These are phyloP conservation scores for Myotis planiceps DNA, from an alignment of 2,797 vertebrate species.

Conservation along the genomic window DNA sequence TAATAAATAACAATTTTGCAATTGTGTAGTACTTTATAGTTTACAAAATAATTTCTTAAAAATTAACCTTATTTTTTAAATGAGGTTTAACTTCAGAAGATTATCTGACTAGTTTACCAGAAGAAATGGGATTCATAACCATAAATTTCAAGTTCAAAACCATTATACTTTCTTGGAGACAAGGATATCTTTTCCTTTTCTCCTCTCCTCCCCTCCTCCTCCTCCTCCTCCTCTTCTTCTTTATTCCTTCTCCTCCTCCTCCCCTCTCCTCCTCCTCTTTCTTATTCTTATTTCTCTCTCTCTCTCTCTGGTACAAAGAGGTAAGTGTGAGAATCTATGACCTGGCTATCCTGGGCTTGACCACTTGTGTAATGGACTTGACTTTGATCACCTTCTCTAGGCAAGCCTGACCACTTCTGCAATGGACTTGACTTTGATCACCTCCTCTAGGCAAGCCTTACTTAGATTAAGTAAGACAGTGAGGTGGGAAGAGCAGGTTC, in stretches of 20 bases:
- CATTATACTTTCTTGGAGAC: background rate
- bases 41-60: constrained; percentile 20
- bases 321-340: background rate
- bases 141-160: background rate
- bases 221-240: too few relatives aligned
- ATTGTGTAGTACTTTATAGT: background rate
- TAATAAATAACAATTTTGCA: too few relatives aligned
- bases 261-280: too few relatives aligned
- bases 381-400: too few relatives aligned
- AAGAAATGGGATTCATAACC: background rate
- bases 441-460: background rate
- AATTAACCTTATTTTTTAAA: constrained; percentile 3
- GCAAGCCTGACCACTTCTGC: too few relatives aligned
- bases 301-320: background rate
- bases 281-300: background rate
- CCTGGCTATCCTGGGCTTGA: background rate
- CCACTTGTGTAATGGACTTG: background rate
- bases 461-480: background rate
- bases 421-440: background rate
- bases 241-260: too few relatives aligned
- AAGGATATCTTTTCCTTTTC: background rate
- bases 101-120: background rate
- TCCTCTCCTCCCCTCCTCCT: too few relatives aligned
- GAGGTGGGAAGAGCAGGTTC: background rate
- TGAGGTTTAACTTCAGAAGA: background rate